Evolutionary conservation across 1,140 invertebrate species (phyloP), one percentile per base, ranked within the genome.

Genomic region (Aphelinus certus): DNA sequence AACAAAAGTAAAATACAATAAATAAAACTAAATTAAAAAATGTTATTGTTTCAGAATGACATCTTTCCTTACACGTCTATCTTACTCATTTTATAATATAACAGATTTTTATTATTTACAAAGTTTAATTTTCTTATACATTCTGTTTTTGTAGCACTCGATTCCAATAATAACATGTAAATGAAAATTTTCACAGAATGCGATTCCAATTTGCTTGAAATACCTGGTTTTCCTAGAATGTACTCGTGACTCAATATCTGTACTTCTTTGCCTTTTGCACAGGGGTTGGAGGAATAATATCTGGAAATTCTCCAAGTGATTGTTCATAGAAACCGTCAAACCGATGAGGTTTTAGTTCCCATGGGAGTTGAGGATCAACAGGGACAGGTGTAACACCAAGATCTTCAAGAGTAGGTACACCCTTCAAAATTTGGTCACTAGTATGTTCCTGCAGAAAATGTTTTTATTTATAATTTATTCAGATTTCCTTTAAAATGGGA

Each of bases 401-500:
- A 89, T 98, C 97, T 84, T 96, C 94, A 60, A 98, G 84, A 1
- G 93, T 95, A 42, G 94, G 95, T 47, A 95, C 81, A 26, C 89
- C 90, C 26, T 83, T 80, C 3, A 90, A 78, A 6, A 94, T 86
- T 26, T 85, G 83, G 85, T 98, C 97, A 53, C 90, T 93, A 2
- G 93, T 90, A 78, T 90, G 89, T 86, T 97, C 95, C 91, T 96
- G 84, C 42, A 83, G 80, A 75, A 79, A 77, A 53, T 72, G 67
- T 71, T 57, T 46, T 57, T 53, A 2, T 47, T n/a, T 51, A 26
- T 26, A 26, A 26, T 26, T 26, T 26, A 26, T 26, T 26, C 26
- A 26, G 26, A 26, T 26, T 26, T 26, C 26, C 26, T 26, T 26
- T 26, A 26, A 26, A 26, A 26, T 26, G 26, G 26, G 26, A 26